Percentiles rank a stretch among this genome's conserved stretches.
phyloP scores from a whole-genome alignment of 2,888 invertebrate species.

The Hyalella azteca region DNA sequence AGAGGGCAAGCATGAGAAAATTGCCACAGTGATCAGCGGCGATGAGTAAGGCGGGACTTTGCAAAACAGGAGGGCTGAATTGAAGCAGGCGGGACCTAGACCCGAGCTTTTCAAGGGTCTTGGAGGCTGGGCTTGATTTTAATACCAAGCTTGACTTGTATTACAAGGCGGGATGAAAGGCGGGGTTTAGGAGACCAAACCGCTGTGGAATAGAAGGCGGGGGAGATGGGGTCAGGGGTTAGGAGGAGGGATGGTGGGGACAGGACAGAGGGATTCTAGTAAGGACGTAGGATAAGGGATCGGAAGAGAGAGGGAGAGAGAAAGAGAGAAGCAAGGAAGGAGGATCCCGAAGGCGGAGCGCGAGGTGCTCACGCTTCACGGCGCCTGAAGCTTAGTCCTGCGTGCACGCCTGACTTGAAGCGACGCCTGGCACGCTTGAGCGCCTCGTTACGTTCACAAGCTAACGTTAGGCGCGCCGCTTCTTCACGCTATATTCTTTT shows the following conservation, averaged over 20 bases:
- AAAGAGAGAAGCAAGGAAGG: background rate
- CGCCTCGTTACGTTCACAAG: background rate
- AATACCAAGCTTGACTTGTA: background rate
- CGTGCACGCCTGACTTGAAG: slow-evolving; percentile 3
- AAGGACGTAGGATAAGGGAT: background rate
- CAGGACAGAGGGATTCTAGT: background rate
- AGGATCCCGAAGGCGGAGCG: background rate
- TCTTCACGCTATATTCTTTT: background rate
- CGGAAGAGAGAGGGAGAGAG: background rate
- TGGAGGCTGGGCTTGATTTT: background rate
- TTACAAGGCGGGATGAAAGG: background rate
- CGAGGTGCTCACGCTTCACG: background rate
- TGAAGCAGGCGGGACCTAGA: background rate
- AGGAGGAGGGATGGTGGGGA: background rate
- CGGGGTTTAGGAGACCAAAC: background rate
- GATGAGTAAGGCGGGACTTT: background rate
- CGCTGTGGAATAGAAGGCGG: too few relatives aligned
- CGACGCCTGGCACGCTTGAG: slow-evolving; percentile 10
- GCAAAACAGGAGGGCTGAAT: background rate
- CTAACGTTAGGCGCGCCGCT: background rate
- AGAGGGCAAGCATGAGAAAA: background rate
- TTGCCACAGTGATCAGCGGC: background rate
- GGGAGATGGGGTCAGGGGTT: background rate
- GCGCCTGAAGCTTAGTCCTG: background rate
- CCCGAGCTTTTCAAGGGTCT: background rate